These are phyloP conservation scores for Phainopepla nitens DNA, from an alignment of 2,113 vertebrate species.

Conservation along the genomic window DNA sequence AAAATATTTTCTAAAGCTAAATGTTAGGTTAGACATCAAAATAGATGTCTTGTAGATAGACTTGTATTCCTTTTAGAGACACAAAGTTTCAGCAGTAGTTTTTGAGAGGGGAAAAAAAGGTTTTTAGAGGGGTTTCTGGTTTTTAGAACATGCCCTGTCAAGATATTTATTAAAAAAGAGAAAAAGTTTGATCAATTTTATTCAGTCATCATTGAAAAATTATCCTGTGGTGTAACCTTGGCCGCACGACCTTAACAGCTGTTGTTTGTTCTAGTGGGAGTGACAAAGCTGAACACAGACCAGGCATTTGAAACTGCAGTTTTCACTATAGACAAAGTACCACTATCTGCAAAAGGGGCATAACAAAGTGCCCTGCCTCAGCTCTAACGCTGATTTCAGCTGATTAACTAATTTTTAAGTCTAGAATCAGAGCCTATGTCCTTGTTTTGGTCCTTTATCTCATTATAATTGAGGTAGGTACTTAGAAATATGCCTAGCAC, in stretches of 20 bases:
- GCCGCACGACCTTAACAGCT: not conserved
- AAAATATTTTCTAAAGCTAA: not conserved
- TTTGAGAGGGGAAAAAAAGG: not conserved
- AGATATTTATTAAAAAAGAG: not conserved
- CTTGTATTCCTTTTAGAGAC: not conserved
- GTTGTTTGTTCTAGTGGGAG: not conserved
- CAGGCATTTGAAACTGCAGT: not conserved
- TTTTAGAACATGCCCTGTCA: not conserved
- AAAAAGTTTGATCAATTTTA: not conserved
- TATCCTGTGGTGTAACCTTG: not conserved
- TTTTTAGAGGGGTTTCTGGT: not conserved
- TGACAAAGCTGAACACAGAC: not conserved
- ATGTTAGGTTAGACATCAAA: not conserved
- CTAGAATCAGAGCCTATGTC: not conserved
- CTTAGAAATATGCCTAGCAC: not conserved
- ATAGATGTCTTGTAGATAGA: not conserved
- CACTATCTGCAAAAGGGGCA: not conserved
- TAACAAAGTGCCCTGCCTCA: not conserved
- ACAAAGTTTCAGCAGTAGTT: not conserved
- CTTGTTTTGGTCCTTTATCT: not conserved
- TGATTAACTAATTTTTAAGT: not conserved
- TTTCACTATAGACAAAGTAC: not conserved
- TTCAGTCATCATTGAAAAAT: not conserved
- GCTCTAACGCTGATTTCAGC: not conserved
- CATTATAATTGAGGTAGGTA: not conserved